Conservation (phyloP, 2,888 invertebrate species). For the Halictus quadricinctus region DNA sequence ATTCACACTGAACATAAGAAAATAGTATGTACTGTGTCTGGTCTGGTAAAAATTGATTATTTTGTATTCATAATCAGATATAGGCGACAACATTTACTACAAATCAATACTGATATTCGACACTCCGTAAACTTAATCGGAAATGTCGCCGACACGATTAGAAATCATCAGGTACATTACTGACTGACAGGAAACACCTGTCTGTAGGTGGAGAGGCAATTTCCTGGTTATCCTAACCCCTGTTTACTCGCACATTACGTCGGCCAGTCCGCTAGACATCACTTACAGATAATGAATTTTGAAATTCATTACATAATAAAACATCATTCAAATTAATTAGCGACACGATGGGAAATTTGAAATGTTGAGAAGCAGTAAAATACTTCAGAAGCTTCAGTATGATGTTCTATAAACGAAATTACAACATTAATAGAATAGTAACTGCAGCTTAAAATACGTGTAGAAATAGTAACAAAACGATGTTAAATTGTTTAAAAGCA, state of each 20-base stretch:
- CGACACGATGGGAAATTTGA: neutral
- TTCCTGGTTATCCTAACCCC: constrained; percentile 70
- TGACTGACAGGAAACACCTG: constrained; percentile 67
- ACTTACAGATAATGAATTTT: constrained; percentile 40
- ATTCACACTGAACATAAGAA: neutral
- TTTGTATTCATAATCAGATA: neutral
- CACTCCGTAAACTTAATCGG: constrained; percentile 68
- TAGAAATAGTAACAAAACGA: too few species aligned
- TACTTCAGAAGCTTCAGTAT: neutral
- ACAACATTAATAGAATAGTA: too few species aligned
- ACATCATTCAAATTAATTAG: constrained; percentile 3
- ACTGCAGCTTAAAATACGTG: too few species aligned
- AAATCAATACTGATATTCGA: constrained; percentile 55
- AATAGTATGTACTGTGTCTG: neutral
- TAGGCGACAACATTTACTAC: constrained; percentile 15
- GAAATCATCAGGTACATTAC: constrained; percentile 68
- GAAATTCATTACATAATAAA: constrained; percentile 26
- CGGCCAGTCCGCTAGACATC: constrained; percentile 18
- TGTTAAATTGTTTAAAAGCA: too few species aligned
- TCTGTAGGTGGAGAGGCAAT: constrained; percentile 71
- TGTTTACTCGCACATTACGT: constrained; percentile 60
- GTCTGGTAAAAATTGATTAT: neutral
- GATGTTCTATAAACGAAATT: neutral
- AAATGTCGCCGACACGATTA: constrained; percentile 69
- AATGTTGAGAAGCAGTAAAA: neutral